Evolutionary conservation across 37 sponge, comb jelly and placozoan genomes (phyloP).

Genomic region (Halisarca cf. caerulea): DNA sequence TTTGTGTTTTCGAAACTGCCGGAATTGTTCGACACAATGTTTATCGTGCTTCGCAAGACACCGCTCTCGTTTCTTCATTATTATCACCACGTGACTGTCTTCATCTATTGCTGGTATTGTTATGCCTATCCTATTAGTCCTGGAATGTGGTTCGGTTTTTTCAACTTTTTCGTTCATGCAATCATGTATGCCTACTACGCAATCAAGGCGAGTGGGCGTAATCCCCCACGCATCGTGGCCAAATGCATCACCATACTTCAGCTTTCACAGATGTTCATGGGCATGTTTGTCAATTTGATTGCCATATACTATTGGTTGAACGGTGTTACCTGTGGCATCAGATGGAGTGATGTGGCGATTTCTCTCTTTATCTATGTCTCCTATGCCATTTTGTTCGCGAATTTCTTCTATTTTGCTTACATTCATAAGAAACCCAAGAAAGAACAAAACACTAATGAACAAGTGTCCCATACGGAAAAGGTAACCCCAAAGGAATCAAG

Average conservation of each 20-base stretch:
- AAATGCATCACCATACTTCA: slow-evolving; percentile 78
- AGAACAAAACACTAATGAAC: neutral
- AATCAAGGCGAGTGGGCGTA: slow-evolving; percentile 74
- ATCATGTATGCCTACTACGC: slow-evolving; percentile 97
- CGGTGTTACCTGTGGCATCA: slow-evolving; percentile 59
- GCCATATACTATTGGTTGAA: slow-evolving; percentile 18
- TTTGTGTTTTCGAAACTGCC: slow-evolving; percentile 85
- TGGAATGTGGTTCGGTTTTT: slow-evolving; percentile 32
- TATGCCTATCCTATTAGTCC: slow-evolving; percentile 63
- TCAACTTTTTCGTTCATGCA: slow-evolving; percentile 85
- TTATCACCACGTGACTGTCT: slow-evolving; percentile 93
- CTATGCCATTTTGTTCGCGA: slow-evolving; percentile 69
- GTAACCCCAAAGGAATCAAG: neutral
- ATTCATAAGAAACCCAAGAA: slow-evolving; percentile 27
- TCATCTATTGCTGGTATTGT: slow-evolving; percentile 84
- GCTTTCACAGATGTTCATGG: slow-evolving; percentile 84
- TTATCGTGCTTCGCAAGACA: slow-evolving; percentile 83
- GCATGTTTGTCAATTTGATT: slow-evolving; percentile 48
- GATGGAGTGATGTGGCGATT: slow-evolving; percentile 26
- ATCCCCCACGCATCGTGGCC: slow-evolving; percentile 66
- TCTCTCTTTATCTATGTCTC: slow-evolving; percentile 41
- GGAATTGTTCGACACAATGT: slow-evolving; percentile 86
- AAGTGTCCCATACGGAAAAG: neutral
- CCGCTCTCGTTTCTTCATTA: slow-evolving; percentile 85
- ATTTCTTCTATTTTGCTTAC: slow-evolving; percentile 82